phyloP scores from a whole-genome alignment of 1,140 invertebrate genomes.

The Drosophila equinoxialis region DNA sequence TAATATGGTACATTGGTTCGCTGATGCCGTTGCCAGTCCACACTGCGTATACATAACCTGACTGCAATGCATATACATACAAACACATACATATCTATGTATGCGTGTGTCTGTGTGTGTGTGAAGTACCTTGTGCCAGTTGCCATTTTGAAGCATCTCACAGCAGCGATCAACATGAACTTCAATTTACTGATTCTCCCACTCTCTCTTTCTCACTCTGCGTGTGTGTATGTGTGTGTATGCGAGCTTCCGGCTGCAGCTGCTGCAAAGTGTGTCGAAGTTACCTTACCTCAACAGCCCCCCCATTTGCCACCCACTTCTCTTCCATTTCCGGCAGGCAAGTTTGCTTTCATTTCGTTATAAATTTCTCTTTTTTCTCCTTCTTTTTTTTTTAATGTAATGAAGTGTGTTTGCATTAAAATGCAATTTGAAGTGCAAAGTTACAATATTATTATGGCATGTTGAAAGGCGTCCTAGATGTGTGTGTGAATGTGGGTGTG shows the following conservation, averaged over 20 bases:
- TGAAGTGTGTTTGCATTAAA: constrained; percentile 81
- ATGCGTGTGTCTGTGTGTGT: constrained; percentile 5
- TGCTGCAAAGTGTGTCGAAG: constrained; percentile 70
- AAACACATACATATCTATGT: not conserved
- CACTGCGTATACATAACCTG: constrained; percentile 70
- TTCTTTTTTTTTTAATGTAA: constrained; percentile 60
- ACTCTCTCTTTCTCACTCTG: not conserved
- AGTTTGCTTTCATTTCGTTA: constrained; percentile 31
- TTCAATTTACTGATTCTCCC: constrained; percentile 67
- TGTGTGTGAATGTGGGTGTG: constrained; percentile 20
- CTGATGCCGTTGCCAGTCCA: constrained; percentile 32
- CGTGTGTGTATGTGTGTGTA: constrained; percentile 6
- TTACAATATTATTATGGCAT: constrained; percentile 78
- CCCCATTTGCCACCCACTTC: constrained; percentile 6
- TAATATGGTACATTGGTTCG: constrained; percentile 47
- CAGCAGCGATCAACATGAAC: constrained; percentile 71
- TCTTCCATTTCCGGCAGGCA: constrained; percentile 71
- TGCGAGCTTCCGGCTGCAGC: constrained; percentile 58
- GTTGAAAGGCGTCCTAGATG: constrained; percentile 21
- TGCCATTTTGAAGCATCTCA: constrained; percentile 51
- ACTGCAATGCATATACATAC: constrained; percentile 15
- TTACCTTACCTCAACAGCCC: not conserved
- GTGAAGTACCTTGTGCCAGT: constrained; percentile 63
- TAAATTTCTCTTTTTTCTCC: not conserved
- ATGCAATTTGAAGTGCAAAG: constrained; percentile 81